These are phyloP conservation scores for Drosophila eohydei DNA, from an alignment of 2,888 invertebrate species.

Conservation along the genomic window DNA sequence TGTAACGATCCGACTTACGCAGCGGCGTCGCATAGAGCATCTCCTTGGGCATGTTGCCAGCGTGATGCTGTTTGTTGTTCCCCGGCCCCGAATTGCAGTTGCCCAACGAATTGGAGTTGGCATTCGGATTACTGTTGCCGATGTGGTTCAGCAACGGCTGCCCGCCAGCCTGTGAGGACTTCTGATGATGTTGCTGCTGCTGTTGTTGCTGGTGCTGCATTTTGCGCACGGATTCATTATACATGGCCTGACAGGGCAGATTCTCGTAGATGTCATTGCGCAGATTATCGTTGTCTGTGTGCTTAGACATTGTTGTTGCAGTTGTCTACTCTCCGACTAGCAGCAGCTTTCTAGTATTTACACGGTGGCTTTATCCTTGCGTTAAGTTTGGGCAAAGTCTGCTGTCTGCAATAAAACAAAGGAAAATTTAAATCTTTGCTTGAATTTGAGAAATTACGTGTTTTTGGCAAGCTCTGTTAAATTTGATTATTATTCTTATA, in stretches of 20 bases:
- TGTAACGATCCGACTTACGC: constrained; percentile 85
- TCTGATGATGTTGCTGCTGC: constrained; percentile 64
- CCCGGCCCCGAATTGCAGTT: constrained; percentile 53
- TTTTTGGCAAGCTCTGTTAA: constrained; percentile 3
- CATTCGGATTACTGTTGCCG: constrained; percentile 69
- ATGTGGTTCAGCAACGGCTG: constrained; percentile 36
- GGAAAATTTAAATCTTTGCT: neutral
- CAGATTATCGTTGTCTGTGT: constrained; percentile 84
- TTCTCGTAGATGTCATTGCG: constrained; percentile 85
- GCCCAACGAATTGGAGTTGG: constrained; percentile 73
- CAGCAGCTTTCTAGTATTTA: constrained; percentile 23
- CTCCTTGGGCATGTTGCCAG: constrained; percentile 82
- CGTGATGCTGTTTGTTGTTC: constrained; percentile 49
- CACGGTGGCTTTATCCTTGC: constrained; percentile 49
- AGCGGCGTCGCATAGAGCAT: constrained; percentile 85
- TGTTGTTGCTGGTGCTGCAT: constrained; percentile 82
- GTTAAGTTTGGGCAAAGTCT: constrained; percentile 31
- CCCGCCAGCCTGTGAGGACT: constrained; percentile 56
- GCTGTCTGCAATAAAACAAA: constrained; percentile 47
- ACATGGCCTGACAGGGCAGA: constrained; percentile 85
- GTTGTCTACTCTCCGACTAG: constrained; percentile 18
- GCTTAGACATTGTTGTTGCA: constrained; percentile 82
- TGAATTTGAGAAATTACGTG: neutral
- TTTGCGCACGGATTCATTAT: constrained; percentile 84
- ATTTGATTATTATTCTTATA: constrained; percentile 21